Conservation (phyloP, 1,140 invertebrate species). For the Macrobrachium rosenbergii region DNA sequence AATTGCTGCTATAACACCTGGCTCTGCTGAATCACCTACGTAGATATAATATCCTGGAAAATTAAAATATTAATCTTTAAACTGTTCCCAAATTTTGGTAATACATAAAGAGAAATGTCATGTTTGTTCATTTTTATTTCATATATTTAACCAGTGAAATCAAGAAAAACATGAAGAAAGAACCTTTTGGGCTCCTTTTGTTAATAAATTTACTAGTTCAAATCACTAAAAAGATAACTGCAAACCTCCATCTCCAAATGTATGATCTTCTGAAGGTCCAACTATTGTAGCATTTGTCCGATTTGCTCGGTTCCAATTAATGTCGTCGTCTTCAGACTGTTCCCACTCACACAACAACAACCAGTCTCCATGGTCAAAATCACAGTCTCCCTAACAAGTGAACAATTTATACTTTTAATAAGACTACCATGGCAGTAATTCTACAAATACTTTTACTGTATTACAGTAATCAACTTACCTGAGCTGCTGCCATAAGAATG, state of each 20-base stretch:
- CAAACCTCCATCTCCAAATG: constrained; percentile 26
- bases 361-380: constrained; percentile 38
- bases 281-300: not conserved
- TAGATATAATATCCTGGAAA: constrained; percentile 42
- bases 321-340: constrained; percentile 29
- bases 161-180: not conserved
- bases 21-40: not conserved
- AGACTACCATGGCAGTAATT: not conserved
- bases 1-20: constrained; percentile 19
- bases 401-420: not conserved
- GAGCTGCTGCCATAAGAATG: too few relatives aligned
- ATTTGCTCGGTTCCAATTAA: constrained; percentile 30
- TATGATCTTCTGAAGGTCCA: constrained; percentile 38
- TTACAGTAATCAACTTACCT: not conserved
- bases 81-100: not conserved
- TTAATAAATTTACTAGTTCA: not conserved
- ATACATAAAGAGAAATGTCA: not conserved
- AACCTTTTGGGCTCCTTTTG: not conserved
- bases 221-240: not conserved
- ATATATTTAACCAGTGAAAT: not conserved
- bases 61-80: too few relatives aligned
- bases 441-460: not conserved
- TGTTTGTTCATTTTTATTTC: not conserved
- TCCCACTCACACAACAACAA: constrained; percentile 20
- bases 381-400: constrained; percentile 28